A percentile compares a stretch with the other conserved stretches of the same genome.
phyloP scores from a whole-genome alignment of 2,797 vertebrate species.

The Hoplostethus mediterraneus region DNA sequence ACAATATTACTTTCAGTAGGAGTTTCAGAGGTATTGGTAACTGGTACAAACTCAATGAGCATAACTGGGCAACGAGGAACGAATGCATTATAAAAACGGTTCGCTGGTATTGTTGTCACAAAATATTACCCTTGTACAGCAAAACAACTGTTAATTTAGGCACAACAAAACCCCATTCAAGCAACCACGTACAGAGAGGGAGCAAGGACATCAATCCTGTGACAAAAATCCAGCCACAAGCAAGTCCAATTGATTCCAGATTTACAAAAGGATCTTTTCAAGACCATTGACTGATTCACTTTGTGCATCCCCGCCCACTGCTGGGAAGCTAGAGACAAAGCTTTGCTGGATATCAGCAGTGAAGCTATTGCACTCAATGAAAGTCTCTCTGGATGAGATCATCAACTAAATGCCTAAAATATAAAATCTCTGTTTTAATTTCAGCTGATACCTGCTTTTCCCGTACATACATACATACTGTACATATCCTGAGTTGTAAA shows the following conservation, averaged over 20 bases:
- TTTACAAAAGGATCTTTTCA: constrained; percentile 49
- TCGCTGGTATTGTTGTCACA: constrained; percentile 23
- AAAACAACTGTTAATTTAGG: constrained; percentile 20
- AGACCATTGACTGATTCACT: constrained; percentile 43
- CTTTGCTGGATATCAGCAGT: constrained; percentile 1
- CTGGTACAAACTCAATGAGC: not conserved
- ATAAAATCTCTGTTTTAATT: not conserved
- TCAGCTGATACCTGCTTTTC: not conserved
- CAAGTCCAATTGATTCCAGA: constrained; percentile 47
- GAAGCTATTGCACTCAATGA: constrained; percentile 6
- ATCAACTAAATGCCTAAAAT: not conserved
- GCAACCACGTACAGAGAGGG: constrained; percentile 6
- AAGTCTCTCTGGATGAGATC: constrained; percentile 20
- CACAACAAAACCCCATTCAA: constrained; percentile 36
- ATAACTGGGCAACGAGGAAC: too few relatives aligned
- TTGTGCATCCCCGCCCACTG: constrained; percentile 9
- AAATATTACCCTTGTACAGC: not conserved
- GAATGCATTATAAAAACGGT: too few relatives aligned
- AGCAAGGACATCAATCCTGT: constrained; percentile 46
- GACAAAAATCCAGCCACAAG: constrained; percentile 47
- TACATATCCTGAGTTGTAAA: not conserved
- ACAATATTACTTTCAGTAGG: not conserved
- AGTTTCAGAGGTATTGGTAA: constrained; percentile 24
- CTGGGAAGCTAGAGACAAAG: constrained; percentile 30
- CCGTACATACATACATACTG: not conserved